phyloP scores from a whole-genome alignment of 2,113 vertebrate species.

The Halcyon malimbica region DNA sequence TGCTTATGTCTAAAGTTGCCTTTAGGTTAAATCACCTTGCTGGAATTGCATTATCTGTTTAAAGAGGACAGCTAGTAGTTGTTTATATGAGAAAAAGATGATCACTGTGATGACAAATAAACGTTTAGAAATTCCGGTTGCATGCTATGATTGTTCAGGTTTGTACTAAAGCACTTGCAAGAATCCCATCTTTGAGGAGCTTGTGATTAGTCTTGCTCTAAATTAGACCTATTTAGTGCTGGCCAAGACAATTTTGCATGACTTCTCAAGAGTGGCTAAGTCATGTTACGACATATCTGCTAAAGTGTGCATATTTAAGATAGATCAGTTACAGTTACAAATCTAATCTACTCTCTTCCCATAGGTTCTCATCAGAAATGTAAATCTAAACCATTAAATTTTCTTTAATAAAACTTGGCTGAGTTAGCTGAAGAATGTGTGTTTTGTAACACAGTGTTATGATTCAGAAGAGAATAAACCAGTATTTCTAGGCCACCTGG shows the following conservation, averaged over 20 bases:
- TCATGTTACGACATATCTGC: not conserved
- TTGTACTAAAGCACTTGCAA: not conserved
- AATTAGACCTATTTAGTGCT: not conserved
- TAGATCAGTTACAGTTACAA: not conserved
- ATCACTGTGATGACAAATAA: not conserved
- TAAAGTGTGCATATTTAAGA: not conserved
- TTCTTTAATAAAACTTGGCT: not conserved
- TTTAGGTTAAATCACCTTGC: not conserved
- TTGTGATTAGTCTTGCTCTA: not conserved
- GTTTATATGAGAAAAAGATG: not conserved
- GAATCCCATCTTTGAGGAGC: not conserved
- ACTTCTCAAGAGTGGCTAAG: not conserved
- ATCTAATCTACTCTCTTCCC: not conserved
- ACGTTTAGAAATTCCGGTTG: not conserved
- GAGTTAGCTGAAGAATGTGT: not conserved
- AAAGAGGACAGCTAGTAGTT: not conserved
- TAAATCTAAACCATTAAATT: conserved; percentile 3
- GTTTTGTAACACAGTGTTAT: conserved; percentile 1
- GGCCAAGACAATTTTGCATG: not conserved
- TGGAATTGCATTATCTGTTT: not conserved
- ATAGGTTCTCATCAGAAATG: not conserved
- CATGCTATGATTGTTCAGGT: not conserved
- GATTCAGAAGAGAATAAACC: conserved; percentile 42
- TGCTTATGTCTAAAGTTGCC: not conserved
- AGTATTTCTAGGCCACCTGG: conserved; percentile 21